Conservation (phyloP, 2,888 invertebrate species). For the Sarcophaga caerulescens region DNA sequence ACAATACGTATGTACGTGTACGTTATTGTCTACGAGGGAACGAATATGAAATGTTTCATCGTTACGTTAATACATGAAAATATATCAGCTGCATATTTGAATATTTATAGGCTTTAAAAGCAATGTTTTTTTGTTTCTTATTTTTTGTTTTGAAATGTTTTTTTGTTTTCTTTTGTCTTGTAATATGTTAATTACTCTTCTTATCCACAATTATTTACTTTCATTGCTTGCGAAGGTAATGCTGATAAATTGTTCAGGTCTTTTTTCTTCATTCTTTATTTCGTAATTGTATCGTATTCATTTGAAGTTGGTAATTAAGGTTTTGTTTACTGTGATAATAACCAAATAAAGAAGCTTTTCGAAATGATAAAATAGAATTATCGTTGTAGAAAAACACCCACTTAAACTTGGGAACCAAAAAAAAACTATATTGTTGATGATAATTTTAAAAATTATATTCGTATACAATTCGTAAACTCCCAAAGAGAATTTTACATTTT, state of each 20-base stretch:
- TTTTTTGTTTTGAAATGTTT: slow-evolving; percentile 36
- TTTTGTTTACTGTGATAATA: slow-evolving; percentile 46
- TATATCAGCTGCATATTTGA: slow-evolving; percentile 66
- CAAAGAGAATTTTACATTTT: no score
- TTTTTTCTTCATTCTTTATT: no score
- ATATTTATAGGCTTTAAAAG: slow-evolving; percentile 43
- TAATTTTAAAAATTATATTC: no score
- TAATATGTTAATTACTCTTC: slow-evolving; percentile 61
- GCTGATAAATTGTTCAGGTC: slow-evolving; percentile 35
- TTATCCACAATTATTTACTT: slow-evolving; percentile 57
- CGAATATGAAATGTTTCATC: slow-evolving; percentile 34
- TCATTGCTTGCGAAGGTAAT: slow-evolving; percentile 58
- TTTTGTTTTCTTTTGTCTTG: slow-evolving; percentile 31
- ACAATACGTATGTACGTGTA: slow-evolving; percentile 19
- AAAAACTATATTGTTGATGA: no score
- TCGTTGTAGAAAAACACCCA: neutral
- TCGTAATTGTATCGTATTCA: neutral
- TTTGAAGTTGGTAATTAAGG: slow-evolving; percentile 26
- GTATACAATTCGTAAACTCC: no score
- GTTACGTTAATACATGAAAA: slow-evolving; percentile 41
- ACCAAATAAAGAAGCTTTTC: slow-evolving; percentile 46
- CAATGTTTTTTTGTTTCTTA: slow-evolving; percentile 30
- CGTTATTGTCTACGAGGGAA: neutral
- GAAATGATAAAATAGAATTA: slow-evolving; percentile 8
- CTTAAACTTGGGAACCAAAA: neutral